Percentiles rank a stretch among this genome's conserved stretches.
These are phyloP conservation scores for Cricetomys ansorgei DNA, from an alignment of 2,113 vertebrate genomes.

Conservation along the genomic window DNA sequence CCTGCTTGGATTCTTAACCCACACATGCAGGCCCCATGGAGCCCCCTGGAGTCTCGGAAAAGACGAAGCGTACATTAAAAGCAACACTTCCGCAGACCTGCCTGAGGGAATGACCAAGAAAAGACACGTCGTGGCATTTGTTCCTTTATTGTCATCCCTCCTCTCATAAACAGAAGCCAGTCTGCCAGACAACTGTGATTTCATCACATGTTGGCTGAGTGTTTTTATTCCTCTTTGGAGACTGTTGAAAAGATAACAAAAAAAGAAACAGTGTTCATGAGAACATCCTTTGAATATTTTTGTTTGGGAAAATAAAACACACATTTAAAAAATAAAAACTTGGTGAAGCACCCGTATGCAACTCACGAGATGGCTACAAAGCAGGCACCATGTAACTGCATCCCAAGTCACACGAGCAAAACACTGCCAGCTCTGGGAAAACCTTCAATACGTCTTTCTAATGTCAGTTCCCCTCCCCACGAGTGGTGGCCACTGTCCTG, in stretches of 20 bases:
- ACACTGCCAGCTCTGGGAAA: not conserved
- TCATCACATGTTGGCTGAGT: not conserved
- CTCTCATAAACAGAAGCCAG: not conserved
- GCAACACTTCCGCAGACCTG: not conserved
- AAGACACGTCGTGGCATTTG: not conserved
- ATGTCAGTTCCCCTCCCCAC: not conserved
- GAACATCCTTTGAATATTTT: not conserved
- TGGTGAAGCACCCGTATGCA: not conserved
- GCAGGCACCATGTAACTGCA: not conserved
- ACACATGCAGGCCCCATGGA: not conserved
- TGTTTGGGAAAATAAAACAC: slow-evolving; percentile 28
- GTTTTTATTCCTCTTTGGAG: slow-evolving; percentile 33
- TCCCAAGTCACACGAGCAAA: not conserved
- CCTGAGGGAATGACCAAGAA: slow-evolving; percentile 18
- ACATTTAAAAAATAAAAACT: not conserved
- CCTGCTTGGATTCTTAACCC: not conserved
- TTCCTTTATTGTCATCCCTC: not conserved
- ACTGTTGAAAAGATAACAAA: not conserved
- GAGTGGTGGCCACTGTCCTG: not conserved
- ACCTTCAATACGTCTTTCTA: not conserved
- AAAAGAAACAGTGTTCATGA: not conserved
- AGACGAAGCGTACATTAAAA: not conserved
- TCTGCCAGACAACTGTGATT: not conserved
- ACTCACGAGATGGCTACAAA: not conserved
- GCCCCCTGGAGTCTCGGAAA: not conserved